These are phyloP conservation scores for Molossus molossus DNA, from an alignment of 2,797 vertebrate species.

Conservation along the genomic window DNA sequence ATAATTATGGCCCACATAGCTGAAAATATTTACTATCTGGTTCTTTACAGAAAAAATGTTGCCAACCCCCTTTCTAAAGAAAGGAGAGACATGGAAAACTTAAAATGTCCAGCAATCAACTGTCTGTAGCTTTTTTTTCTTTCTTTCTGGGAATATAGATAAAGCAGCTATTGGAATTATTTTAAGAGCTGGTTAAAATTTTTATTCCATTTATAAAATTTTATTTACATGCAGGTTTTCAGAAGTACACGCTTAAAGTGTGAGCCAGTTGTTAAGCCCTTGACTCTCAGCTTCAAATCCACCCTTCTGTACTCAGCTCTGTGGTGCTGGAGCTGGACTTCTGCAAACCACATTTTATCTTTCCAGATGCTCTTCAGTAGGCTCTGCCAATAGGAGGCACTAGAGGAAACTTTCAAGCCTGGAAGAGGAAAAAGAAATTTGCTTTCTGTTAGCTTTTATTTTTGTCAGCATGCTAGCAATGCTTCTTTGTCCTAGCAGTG, in stretches of 20 bases:
- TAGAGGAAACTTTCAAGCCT: not conserved
- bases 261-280: not conserved
- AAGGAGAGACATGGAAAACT: constrained; percentile 45
- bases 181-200: not conserved
- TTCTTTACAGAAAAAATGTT: constrained; percentile 29
- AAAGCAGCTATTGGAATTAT: constrained; percentile 42
- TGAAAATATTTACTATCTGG: constrained; percentile 23
- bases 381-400: not conserved
- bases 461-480: not conserved
- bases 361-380: not conserved
- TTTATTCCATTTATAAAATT: constrained; percentile 36
- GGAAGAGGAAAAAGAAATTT: not conserved
- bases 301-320: not conserved
- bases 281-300: not conserved
- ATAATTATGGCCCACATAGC: not conserved
- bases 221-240: not conserved
- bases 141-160: not conserved
- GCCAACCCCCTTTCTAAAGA: not conserved
- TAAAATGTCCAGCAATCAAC: not conserved
- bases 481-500: not conserved
- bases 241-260: not conserved
- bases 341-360: not conserved
- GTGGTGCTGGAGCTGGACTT: not conserved
- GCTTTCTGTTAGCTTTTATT: not conserved
- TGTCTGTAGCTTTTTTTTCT: not conserved